Conservation (phyloP, 2,888 invertebrate species). For the Tiliacea citrago region DNA sequence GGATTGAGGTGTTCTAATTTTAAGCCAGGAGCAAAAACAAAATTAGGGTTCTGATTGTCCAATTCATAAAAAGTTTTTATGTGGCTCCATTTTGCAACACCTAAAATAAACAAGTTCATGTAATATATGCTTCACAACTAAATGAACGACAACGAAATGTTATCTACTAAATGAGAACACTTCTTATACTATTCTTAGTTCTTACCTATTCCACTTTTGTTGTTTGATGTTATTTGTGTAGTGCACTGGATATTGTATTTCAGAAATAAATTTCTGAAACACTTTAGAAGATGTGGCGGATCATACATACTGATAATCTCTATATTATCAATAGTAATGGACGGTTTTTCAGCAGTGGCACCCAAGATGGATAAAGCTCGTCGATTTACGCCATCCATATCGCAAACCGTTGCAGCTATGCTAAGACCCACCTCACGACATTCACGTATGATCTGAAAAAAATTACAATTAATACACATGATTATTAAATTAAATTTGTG, state of each 20-base stretch:
- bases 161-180: slow-evolving; percentile 4
- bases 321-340: slow-evolving; percentile 17
- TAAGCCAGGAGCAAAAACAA: no score
- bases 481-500: background rate
- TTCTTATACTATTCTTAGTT: slow-evolving; percentile 4
- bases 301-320: slow-evolving; percentile 49
- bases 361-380: slow-evolving; percentile 50
- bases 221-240: slow-evolving; percentile 27
- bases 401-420: slow-evolving; percentile 30
- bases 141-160: no score
- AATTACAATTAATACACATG: slow-evolving; percentile 14
- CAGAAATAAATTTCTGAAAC: slow-evolving; percentile 55
- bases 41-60: no score
- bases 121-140: no score
- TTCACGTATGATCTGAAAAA: slow-evolving; percentile 47
- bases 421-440: slow-evolving; percentile 40
- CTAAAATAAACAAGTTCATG: slow-evolving; percentile 16
- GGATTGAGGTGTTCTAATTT: no score
- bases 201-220: slow-evolving; percentile 13
- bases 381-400: slow-evolving; percentile 59
- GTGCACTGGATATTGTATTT: slow-evolving; percentile 56
- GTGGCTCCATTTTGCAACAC: slow-evolving; percentile 19
- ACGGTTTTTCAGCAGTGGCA: slow-evolving; percentile 39
- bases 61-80: background rate
- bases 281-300: slow-evolving; percentile 58